Evolutionary conservation across 2,113 vertebrate genomes (phyloP).

Genomic region (Scartelaos histophorus): DNA sequence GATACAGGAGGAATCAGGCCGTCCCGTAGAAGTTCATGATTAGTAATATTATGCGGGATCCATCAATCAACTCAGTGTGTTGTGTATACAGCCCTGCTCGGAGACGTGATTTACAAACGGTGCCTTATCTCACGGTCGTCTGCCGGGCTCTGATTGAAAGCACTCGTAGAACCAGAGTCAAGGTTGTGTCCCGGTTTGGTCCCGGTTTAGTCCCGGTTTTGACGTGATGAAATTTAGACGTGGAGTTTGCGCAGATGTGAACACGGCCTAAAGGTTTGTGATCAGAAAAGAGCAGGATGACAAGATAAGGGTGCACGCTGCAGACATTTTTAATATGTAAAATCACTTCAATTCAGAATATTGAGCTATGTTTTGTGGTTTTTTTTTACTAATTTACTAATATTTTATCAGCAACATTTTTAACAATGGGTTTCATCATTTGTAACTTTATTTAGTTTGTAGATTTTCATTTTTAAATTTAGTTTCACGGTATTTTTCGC

Average conservation of each 20-base stretch:
- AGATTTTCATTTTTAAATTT: too few relatives aligned
- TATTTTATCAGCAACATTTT: too few relatives aligned
- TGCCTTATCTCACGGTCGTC: background rate
- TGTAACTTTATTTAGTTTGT: too few relatives aligned
- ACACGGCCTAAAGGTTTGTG: background rate
- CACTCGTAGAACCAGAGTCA: too few relatives aligned
- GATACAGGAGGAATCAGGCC: constrained; percentile 26
- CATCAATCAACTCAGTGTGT: background rate
- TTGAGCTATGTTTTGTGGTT: too few relatives aligned
- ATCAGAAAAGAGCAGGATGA: background rate
- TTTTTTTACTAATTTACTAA: too few relatives aligned
- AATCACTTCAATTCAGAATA: background rate
- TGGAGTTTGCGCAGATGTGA: background rate
- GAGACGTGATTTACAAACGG: constrained; percentile 38
- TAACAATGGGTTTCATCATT: too few relatives aligned
- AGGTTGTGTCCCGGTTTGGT: background rate
- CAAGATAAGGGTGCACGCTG: background rate
- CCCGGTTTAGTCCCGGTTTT: background rate
- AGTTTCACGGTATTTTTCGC: too few relatives aligned
- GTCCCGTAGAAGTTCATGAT: constrained; percentile 19
- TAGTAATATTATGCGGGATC: constrained; percentile 21
- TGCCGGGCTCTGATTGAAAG: background rate
- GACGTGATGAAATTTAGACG: too few relatives aligned
- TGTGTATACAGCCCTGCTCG: background rate
- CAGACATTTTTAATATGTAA: too few relatives aligned